Evolutionary conservation across 2,888 invertebrate genomes (phyloP).

Genomic region (Heterodera filipjevi): DNA sequence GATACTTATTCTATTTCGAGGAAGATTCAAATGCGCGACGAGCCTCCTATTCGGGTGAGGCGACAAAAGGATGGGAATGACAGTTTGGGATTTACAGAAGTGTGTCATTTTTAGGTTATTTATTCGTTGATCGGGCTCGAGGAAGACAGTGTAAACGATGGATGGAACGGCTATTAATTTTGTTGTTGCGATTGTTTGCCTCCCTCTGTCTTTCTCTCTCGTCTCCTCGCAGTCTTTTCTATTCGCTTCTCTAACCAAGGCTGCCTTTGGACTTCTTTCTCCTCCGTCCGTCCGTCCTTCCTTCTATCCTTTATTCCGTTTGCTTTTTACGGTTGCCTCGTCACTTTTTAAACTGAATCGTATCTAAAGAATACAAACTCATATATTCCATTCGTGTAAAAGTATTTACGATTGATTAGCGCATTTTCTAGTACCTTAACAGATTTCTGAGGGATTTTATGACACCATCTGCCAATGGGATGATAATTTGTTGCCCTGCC

Average conservation of each 20-base stretch:
- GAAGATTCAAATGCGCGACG: conserved; percentile 20
- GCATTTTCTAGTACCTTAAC: not conserved
- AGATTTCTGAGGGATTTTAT: not conserved
- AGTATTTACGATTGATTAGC: not conserved
- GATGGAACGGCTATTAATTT: conserved; percentile 15
- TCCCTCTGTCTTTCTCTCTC: not conserved
- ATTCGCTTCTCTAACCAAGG: not conserved
- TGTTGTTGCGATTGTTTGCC: not conserved
- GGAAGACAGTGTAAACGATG: conserved; percentile 23
- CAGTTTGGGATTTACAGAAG: not conserved
- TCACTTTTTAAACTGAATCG: not conserved
- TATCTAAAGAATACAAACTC: not conserved
- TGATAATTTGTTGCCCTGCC: not conserved
- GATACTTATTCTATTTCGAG: conserved; percentile 23
- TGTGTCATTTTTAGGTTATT: conserved; percentile 1
- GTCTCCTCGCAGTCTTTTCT: not conserved
- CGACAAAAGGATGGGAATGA: not conserved
- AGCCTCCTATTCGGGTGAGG: conserved; percentile 19
- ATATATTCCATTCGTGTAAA: not conserved
- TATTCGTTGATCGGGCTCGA: conserved; percentile 22
- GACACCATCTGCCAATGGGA: not conserved
- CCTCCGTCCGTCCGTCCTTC: not conserved
- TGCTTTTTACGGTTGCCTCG: not conserved
- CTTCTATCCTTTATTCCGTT: not conserved
- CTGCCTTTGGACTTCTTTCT: not conserved